Evolutionary conservation across 2,888 invertebrate genomes (phyloP).

Genomic region (Allolobophora icterica): DNA sequence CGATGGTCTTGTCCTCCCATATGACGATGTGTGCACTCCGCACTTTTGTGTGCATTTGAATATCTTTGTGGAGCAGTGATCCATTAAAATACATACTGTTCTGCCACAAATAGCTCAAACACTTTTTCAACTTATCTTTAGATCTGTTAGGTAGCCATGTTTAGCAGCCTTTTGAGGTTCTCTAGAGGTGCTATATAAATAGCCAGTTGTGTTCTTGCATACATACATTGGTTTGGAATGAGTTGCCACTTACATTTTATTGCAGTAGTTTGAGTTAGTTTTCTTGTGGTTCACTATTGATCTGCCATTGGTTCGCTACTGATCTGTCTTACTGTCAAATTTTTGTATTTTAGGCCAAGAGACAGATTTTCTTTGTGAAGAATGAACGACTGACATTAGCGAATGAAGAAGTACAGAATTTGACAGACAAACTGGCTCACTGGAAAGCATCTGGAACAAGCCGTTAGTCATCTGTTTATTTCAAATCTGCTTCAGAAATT

Average conservation of each 20-base stretch:
- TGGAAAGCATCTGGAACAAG: constrained; percentile 88
- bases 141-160: too few species aligned
- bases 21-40: too few species aligned
- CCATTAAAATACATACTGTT: too few species aligned
- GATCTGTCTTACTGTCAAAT: background rate
- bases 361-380: constrained; percentile 94
- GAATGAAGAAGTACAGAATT: constrained; percentile 92
- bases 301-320: background rate
- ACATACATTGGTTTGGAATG: background rate
- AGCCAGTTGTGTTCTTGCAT: background rate
- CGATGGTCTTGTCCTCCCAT: too few species aligned
- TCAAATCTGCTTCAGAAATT: too few species aligned
- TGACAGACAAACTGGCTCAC: constrained; percentile 75
- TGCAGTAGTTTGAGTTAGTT: background rate
- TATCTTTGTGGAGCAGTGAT: too few species aligned
- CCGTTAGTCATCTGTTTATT: constrained; percentile 72
- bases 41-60: too few species aligned
- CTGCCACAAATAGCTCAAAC: too few species aligned
- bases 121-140: too few species aligned
- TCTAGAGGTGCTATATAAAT: too few species aligned
- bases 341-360: constrained; percentile 79
- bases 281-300: background rate
- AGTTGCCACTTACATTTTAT: background rate
- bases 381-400: constrained; percentile 90
- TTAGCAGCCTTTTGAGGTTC: too few species aligned